phyloP scores from a whole-genome alignment of 2,888 invertebrate genomes.

The Notodonta ziczac region DNA sequence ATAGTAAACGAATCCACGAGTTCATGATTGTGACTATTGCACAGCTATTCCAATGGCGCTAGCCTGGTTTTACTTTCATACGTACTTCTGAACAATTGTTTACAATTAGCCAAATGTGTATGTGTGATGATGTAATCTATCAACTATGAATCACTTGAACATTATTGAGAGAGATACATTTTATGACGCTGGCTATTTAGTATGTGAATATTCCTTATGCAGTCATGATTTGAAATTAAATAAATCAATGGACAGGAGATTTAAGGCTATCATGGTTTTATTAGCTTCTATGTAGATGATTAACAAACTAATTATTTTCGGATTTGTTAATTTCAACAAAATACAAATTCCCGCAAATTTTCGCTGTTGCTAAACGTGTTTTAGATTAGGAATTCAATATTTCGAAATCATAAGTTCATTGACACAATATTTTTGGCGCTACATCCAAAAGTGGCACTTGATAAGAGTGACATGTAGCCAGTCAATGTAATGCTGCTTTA shows the following conservation, averaged over 20 bases:
- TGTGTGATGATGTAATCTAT: conserved; percentile 36
- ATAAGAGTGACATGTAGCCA: conserved; percentile 18
- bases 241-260: background rate
- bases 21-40: conserved; percentile 15
- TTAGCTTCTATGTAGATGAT: too few relatives aligned
- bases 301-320: too few relatives aligned
- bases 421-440: conserved; percentile 23
- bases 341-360: background rate
- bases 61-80: conserved; percentile 25
- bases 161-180: background rate
- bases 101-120: conserved; percentile 34
- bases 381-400: background rate
- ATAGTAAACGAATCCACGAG: conserved; percentile 5
- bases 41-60: conserved; percentile 1
- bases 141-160: conserved; percentile 7
- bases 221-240: too few relatives aligned
- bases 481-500: conserved; percentile 13
- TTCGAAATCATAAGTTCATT: conserved; percentile 19
- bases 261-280: too few relatives aligned
- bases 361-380: background rate
- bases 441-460: conserved; percentile 14
- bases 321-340: too few relatives aligned
- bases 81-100: conserved; percentile 32
- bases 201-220: too few relatives aligned
- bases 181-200: background rate